phyloP scores from a whole-genome alignment of 2,888 invertebrate genomes.

The Parapristionchus giblindavisi region DNA sequence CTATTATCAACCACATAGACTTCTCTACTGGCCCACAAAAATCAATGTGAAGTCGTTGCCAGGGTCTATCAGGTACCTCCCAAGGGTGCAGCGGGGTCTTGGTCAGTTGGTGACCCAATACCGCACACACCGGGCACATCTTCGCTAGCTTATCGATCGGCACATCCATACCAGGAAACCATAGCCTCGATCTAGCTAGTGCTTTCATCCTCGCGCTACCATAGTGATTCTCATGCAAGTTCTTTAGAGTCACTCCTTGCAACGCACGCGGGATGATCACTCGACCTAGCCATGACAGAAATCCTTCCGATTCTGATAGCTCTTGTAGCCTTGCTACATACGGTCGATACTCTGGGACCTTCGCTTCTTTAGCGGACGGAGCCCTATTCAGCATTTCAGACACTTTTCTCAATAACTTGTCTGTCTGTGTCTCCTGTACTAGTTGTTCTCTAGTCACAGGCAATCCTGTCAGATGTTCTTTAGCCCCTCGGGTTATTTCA shows the following conservation, averaged over 20 bases:
- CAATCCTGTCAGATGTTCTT: neutral
- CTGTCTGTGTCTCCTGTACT: neutral
- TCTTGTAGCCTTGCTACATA: neutral
- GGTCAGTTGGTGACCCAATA: conserved; percentile 12
- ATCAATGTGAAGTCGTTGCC: conserved; percentile 33
- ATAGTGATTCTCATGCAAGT: conserved; percentile 33
- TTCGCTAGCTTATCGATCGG: conserved; percentile 16
- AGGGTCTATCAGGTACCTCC: conserved; percentile 25
- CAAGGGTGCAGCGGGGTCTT: conserved; percentile 34
- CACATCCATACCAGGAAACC: conserved; percentile 30
- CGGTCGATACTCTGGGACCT: neutral
- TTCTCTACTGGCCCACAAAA: conserved; percentile 3
- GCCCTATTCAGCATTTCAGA: neutral
- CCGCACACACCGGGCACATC: conserved; percentile 17
- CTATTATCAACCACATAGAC: conserved; percentile 25
- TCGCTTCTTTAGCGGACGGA: neutral
- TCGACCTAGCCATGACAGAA: neutral
- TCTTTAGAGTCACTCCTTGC: neutral
- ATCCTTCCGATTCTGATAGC: neutral
- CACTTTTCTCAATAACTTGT: neutral
- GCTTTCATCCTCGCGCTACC: conserved; percentile 24
- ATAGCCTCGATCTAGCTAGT: conserved; percentile 9
- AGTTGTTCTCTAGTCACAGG: neutral
- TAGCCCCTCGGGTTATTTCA: neutral
- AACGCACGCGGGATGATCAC: conserved; percentile 13